Evolutionary conservation across 1,140 invertebrate genomes (phyloP).

Genomic region (Drosophila grimshawi): DNA sequence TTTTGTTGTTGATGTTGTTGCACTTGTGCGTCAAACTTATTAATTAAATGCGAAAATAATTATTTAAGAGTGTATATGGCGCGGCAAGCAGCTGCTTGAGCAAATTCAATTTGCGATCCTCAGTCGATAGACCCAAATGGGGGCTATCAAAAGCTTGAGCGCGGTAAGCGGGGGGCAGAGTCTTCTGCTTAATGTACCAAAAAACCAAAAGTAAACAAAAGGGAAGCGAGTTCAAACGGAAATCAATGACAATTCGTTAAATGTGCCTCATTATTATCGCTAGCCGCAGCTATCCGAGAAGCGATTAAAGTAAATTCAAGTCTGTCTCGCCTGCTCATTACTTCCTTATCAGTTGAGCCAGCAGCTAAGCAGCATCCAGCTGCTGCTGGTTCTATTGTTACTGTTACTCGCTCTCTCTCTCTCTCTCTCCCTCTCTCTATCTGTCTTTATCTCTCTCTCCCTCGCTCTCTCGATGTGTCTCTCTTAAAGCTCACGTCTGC

Average conservation of each 20-base stretch:
- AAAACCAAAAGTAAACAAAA: slow-evolving; percentile 60
- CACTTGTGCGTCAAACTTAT: slow-evolving; percentile 58
- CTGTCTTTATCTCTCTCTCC: not conserved
- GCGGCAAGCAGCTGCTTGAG: slow-evolving; percentile 35
- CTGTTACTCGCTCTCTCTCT: not conserved
- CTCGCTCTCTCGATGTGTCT: slow-evolving; percentile 1
- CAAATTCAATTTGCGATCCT: slow-evolving; percentile 73
- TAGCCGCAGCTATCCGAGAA: slow-evolving; percentile 43
- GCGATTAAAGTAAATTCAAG: slow-evolving; percentile 67
- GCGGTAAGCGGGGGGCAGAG: not conserved
- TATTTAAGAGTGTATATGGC: slow-evolving; percentile 55
- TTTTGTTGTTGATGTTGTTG: slow-evolving; percentile 34
- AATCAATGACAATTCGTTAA: slow-evolving; percentile 81
- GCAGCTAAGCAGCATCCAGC: slow-evolving; percentile 3
- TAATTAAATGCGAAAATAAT: slow-evolving; percentile 76
- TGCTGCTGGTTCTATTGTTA: not conserved
- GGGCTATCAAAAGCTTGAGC: not conserved
- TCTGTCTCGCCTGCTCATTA: slow-evolving; percentile 23
- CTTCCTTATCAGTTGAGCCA: slow-evolving; percentile 69
- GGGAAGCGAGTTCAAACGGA: slow-evolving; percentile 60
- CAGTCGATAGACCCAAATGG: slow-evolving; percentile 36
- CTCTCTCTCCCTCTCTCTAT: not conserved
- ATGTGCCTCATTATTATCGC: slow-evolving; percentile 51
- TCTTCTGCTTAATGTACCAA: slow-evolving; percentile 65
- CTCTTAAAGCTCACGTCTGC: slow-evolving; percentile 67